These are phyloP conservation scores for Colletes gigas DNA, from an alignment of 1,140 invertebrate genomes.

Conservation along the genomic window DNA sequence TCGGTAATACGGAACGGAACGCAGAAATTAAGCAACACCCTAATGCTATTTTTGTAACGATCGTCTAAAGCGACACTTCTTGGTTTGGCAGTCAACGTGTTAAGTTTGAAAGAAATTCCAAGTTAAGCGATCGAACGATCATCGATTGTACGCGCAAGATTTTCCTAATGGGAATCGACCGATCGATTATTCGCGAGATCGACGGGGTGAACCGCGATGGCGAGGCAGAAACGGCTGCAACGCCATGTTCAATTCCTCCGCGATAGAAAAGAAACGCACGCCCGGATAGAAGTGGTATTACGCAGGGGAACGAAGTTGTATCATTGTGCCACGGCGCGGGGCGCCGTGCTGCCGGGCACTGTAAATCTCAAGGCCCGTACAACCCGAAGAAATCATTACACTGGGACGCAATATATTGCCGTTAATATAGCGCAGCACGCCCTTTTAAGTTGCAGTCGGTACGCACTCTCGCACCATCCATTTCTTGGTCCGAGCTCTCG, in stretches of 20 bases:
- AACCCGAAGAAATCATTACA: conserved; percentile 72
- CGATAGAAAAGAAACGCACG: conserved; percentile 7
- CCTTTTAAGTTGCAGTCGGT: conserved; percentile 43
- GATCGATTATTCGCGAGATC: conserved; percentile 29
- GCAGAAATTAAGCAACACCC: too few species aligned
- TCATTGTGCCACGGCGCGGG: conserved; percentile 21
- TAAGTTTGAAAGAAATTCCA: too few species aligned
- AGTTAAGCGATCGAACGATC: too few species aligned
- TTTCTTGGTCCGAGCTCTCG: too few species aligned
- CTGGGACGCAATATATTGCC: conserved; percentile 57
- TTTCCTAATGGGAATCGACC: not conserved
- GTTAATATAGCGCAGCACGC: conserved; percentile 64
- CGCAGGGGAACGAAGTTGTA: conserved; percentile 27
- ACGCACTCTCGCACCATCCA: not conserved
- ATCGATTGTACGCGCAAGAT: not conserved
- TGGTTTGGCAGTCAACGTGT: too few species aligned
- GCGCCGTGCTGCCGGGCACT: conserved; percentile 57
- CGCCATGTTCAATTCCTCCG: conserved; percentile 5
- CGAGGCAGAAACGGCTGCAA: conserved; percentile 3
- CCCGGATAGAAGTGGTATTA: conserved; percentile 21
- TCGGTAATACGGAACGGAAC: too few species aligned
- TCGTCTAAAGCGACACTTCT: too few species aligned
- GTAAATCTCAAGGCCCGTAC: conserved; percentile 68
- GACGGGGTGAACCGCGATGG: conserved; percentile 11
- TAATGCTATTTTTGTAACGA: too few species aligned